Conservation (phyloP, 2,113 vertebrate species). For the Pycnonotus jocosus region DNA sequence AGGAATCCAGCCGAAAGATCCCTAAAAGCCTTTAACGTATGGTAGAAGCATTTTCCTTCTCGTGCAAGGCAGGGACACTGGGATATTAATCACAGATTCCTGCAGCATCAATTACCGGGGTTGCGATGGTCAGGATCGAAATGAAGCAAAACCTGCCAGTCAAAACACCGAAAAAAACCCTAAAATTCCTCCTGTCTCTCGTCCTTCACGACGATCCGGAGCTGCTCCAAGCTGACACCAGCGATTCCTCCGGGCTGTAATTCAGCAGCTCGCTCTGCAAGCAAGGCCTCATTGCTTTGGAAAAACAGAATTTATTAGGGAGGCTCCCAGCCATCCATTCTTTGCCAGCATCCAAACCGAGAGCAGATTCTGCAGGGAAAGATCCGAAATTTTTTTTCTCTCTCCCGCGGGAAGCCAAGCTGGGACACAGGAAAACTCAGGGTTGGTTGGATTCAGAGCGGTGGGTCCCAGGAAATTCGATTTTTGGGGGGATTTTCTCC, state of each 20-base stretch:
- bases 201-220: not conserved
- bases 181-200: not conserved
- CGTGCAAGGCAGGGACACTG: not conserved
- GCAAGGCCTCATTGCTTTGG: not conserved
- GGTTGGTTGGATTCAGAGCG: not conserved
- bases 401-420: not conserved
- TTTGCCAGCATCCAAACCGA: not conserved
- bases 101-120: not conserved
- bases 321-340: not conserved
- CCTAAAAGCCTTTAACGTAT: not conserved
- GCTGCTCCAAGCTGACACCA: not conserved
- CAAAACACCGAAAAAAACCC: not conserved
- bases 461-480: not conserved
- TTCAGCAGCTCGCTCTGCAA: not conserved
- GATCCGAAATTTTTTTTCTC: not conserved
- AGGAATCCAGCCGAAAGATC: not conserved
- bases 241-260: not conserved
- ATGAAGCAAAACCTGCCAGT: not conserved
- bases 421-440: fast-evolving
- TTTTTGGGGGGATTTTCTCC: not conserved
- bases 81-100: not conserved
- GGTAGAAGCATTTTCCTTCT: not conserved
- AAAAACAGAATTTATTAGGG: not conserved
- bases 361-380: not conserved
- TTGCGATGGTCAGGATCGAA: not conserved